Conservation (phyloP, 2,888 invertebrate genomes). For the Aporophyla lueneburgensis region DNA sequence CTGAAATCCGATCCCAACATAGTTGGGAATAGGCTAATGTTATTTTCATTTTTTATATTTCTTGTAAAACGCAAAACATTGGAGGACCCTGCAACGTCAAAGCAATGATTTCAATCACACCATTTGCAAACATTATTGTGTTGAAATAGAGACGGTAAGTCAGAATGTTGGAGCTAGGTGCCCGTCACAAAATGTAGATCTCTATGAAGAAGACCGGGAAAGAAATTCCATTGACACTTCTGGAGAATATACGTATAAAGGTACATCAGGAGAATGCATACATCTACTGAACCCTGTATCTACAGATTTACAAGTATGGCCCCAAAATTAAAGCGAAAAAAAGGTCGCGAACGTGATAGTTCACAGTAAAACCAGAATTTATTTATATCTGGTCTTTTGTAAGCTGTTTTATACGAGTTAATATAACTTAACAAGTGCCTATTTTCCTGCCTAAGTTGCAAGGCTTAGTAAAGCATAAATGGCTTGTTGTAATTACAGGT, state of each 20-base stretch:
- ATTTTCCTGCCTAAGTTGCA: conserved; percentile 28
- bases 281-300: conserved; percentile 2
- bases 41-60: too few relatives aligned
- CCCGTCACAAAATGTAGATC: neutral
- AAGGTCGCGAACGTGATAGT: conserved; percentile 56
- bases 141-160: neutral
- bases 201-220: neutral
- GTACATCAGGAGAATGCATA: too few relatives aligned
- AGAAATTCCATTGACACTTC: neutral
- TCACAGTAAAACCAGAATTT: conserved; percentile 24
- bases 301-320: conserved; percentile 13
- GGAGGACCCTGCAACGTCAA: neutral
- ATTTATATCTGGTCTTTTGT: conserved; percentile 14
- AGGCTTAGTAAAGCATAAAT: conserved; percentile 39
- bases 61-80: neutral
- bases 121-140: neutral
- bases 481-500: conserved; percentile 31
- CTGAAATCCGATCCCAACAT: too few relatives aligned
- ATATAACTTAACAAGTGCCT: conserved; percentile 22
- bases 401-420: conserved; percentile 5
- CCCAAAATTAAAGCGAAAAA: conserved; percentile 37
- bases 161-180: neutral
- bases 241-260: too few relatives aligned
- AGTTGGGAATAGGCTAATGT: too few relatives aligned
- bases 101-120: neutral